These are phyloP conservation scores for Acanthornis magna DNA, from an alignment of 2,797 vertebrate species.

Conservation along the genomic window DNA sequence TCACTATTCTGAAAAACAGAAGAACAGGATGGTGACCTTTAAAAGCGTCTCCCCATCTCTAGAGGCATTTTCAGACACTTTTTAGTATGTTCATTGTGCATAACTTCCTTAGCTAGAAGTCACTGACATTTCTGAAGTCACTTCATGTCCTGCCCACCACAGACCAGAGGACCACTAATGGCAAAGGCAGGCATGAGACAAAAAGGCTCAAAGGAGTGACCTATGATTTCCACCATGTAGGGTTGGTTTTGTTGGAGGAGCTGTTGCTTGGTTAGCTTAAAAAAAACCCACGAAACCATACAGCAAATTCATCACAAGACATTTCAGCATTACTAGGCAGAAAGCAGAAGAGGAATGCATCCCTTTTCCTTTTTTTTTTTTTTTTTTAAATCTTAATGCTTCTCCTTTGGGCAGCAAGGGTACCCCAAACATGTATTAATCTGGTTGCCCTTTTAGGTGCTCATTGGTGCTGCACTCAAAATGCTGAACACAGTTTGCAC, in stretches of 20 bases:
- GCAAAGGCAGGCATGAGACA: not conserved
- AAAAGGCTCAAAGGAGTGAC: not conserved
- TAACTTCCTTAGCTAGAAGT: not conserved
- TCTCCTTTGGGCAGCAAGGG: not conserved
- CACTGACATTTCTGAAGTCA: not conserved
- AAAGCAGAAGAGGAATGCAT: not conserved
- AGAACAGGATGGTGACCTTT: not conserved
- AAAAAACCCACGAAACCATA: not conserved
- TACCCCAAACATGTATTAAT: not conserved
- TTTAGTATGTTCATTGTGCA: rapidly evolving
- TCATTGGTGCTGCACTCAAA: not conserved
- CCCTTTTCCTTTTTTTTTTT: not conserved
- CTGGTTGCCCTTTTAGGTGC: not conserved
- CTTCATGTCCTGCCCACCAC: not conserved
- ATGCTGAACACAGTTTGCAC: not conserved
- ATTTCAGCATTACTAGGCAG: not conserved
- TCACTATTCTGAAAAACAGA: not conserved
- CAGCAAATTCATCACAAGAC: not conserved
- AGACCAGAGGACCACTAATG: not conserved
- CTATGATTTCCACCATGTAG: rapidly evolving
- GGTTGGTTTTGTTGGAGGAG: not conserved
- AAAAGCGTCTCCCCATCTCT: not conserved
- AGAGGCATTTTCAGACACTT: not conserved
- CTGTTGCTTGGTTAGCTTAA: not conserved
- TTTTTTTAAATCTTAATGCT: not conserved